A percentile compares a stretch with the other conserved stretches of the same genome.
Evolutionary conservation across 2,113 vertebrate species (phyloP).

Genomic region (Cyprinodon tularosa): DNA sequence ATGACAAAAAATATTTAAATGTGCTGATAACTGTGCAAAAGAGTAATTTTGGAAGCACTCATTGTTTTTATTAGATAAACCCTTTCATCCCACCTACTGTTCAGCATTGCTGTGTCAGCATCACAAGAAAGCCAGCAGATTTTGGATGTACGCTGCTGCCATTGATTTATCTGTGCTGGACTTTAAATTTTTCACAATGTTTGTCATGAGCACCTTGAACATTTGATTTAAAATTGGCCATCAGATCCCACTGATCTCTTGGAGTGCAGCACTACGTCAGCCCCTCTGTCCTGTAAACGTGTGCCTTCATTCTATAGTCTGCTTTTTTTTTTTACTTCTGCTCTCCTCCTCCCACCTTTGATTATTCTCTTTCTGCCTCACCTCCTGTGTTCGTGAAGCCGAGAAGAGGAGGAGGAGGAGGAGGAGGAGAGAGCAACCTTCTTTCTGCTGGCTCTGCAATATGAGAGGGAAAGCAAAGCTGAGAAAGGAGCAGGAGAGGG

Average conservation of each 20-base stretch:
- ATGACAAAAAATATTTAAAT: neutral
- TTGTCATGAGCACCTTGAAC: conserved; percentile 26
- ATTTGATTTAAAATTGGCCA: conserved; percentile 40
- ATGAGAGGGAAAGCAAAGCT: conserved; percentile 70
- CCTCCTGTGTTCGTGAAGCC: conserved; percentile 73
- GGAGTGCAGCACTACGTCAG: conserved; percentile 38
- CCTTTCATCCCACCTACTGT: conserved; percentile 51
- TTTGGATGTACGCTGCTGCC: conserved; percentile 51
- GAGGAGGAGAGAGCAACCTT: conserved; percentile 56
- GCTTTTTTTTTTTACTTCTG: conserved; percentile 34
- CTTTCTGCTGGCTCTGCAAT: conserved; percentile 82
- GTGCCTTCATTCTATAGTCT: conserved; percentile 47
- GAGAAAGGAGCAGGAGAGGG: conserved; percentile 48
- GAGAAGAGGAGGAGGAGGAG: conserved; percentile 38
- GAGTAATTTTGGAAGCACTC: conserved; percentile 30
- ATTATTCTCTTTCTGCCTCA: conserved; percentile 63
- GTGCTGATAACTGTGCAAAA: conserved; percentile 13
- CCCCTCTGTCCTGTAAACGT: conserved; percentile 54
- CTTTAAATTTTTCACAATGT: conserved; percentile 38
- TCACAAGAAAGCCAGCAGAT: conserved; percentile 52
- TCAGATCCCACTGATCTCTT: conserved; percentile 40
- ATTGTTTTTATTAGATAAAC: conserved; percentile 47
- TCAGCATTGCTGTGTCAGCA: conserved; percentile 64
- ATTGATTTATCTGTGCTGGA: conserved; percentile 47
- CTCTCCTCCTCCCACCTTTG: conserved; percentile 60